Evolutionary conservation across 2,113 vertebrate genomes (phyloP), one percentile per base, ranked within the genome.

Genomic region (Seriola rivoliana): DNA sequence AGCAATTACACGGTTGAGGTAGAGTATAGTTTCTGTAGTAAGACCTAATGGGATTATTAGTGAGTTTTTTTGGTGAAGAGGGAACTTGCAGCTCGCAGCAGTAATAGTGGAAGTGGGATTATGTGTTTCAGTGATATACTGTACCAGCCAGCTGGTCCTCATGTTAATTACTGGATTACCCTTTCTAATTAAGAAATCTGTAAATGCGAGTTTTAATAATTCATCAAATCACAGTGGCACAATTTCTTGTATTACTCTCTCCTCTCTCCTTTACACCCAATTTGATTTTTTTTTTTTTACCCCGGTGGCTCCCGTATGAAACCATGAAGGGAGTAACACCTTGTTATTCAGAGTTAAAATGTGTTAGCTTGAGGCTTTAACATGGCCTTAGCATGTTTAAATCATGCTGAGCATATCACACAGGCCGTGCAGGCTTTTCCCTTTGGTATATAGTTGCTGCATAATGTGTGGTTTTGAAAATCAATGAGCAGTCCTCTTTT

Each of bases 21-120:
- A 80, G 87, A 85, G 89, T 91, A 91, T 90, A 91, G 82, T 91
- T 93, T 91, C 91, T 93, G 90, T 87, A 90, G 81, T 87, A 66
- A 85, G 79, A 84, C 70, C 85, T 93, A 94, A 94, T 94, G 84
- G 91, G 92, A 94, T 94, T 94, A 94, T 95, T 94, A 94, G 85
- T 62, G 75, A 90, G 73, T 81, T 87, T 87, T 87, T 87, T 83
- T 82, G 80, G 80, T 74, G 68, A 91, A 80, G 77, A 80, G 71
- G 63, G 71, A 91, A 83, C 86, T 82, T 78, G 46, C 76, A 66
- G 67, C 84, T 80, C 76, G 55, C 34, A 59, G 71, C 34, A 59
- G 71, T 82, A 85, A 87, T 81, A 77, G 54, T 71, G 54, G 82
- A 80, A 78, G 81, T 71, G 83, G 81, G 84, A 88, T 93, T 92